A percentile compares a stretch with the other conserved stretches of the same genome.
phyloP scores from a whole-genome alignment of 2,113 vertebrate genomes.

The Tupaia chinensis region DNA sequence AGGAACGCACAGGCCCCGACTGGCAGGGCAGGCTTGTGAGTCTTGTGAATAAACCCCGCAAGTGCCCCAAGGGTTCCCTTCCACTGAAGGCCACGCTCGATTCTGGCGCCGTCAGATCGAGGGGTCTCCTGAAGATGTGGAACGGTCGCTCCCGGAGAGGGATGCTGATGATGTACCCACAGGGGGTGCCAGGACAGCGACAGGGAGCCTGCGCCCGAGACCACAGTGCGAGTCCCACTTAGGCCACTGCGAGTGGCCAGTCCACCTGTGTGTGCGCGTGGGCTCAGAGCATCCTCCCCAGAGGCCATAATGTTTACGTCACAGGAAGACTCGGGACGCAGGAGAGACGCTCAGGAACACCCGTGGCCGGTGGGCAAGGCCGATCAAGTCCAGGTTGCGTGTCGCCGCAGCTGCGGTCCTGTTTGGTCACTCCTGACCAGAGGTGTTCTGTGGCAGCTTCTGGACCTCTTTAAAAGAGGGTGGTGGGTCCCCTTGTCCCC shows the following conservation, averaged over 20 bases:
- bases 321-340: no score
- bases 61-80: background rate
- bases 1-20: no score
- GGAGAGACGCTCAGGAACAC: fast-evolving
- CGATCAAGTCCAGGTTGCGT: fast-evolving
- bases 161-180: no score
- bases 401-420: fast-evolving
- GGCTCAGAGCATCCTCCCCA: no score
- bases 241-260: no score
- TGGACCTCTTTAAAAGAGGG: background rate
- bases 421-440: background rate
- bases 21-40: no score
- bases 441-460: background rate
- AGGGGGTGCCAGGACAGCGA: no score
- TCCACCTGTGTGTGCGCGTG: no score
- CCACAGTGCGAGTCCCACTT: no score
- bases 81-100: fast-evolving
- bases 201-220: no score
- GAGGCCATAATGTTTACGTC: no score
- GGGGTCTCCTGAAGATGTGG: background rate
- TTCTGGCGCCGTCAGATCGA: background rate
- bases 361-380: background rate
- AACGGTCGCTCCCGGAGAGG: background rate
- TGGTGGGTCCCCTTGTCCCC: background rate
- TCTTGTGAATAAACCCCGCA: background rate